These are phyloP conservation scores for Corydoras sp. DNA, from an alignment of 2,113 vertebrate species.

Conservation along the genomic window DNA sequence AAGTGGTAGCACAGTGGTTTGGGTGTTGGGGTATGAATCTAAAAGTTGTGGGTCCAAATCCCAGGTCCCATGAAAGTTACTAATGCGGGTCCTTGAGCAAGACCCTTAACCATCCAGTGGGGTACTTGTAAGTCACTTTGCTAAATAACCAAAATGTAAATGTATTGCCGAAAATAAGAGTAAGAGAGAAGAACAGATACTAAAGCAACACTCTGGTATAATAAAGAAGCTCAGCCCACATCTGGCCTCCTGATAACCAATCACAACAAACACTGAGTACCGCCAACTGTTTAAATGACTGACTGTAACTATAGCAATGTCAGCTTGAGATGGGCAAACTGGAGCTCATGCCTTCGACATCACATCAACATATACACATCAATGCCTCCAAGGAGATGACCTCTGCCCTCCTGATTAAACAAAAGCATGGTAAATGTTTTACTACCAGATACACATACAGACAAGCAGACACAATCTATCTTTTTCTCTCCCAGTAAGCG, in stretches of 20 bases:
- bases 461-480: not conserved
- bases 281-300: constrained; percentile 13
- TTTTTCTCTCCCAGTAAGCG: too few species aligned
- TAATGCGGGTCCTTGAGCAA: too few species aligned
- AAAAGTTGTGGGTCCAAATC: too few species aligned
- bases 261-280: constrained; percentile 21
- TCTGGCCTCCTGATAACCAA: constrained; percentile 25
- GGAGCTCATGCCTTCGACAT: constrained; percentile 28
- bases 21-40: too few species aligned
- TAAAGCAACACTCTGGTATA: too few species aligned
- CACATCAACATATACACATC: constrained; percentile 28
- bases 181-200: not conserved
- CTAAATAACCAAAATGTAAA: too few species aligned
- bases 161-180: not conserved
- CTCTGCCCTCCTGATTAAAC: constrained; percentile 30
- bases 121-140: too few species aligned
- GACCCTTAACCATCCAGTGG: too few species aligned
- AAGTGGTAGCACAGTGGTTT: too few species aligned
- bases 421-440: constrained; percentile 21
- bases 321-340: constrained; percentile 20
- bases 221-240: constrained; percentile 15
- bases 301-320: constrained; percentile 31
- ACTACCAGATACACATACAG: constrained; percentile 1
- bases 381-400: constrained; percentile 32
- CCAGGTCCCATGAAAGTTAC: too few species aligned